These are phyloP conservation scores for Lochmaea crataegi DNA, from an alignment of 2,888 invertebrate genomes.

Conservation along the genomic window DNA sequence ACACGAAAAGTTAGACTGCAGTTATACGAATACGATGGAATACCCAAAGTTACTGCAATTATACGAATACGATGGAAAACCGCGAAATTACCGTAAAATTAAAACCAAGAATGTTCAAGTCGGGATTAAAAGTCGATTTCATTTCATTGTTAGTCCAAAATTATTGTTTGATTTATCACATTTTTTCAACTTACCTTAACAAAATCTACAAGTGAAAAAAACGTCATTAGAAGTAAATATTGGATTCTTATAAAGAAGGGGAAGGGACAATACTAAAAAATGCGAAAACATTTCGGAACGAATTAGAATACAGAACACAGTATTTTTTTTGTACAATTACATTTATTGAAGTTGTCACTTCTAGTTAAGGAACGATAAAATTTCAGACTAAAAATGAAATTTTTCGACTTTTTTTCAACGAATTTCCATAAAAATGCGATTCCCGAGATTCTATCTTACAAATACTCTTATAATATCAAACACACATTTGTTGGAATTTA, in stretches of 20 bases:
- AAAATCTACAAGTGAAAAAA: too few relatives aligned
- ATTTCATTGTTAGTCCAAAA: not conserved
- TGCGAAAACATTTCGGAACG: too few relatives aligned
- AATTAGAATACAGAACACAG: too few relatives aligned
- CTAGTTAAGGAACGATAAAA: too few relatives aligned
- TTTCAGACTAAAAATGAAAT: not conserved
- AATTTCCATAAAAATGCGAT: not conserved
- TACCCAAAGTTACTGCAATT: conserved; percentile 8
- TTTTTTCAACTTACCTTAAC: too few relatives aligned
- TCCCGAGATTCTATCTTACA: conserved; percentile 44
- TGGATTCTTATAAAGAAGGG: too few relatives aligned
- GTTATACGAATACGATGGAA: not conserved
- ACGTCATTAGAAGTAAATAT: too few relatives aligned
- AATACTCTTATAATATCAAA: conserved; percentile 44
- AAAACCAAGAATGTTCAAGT: not conserved
- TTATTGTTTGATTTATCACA: not conserved
- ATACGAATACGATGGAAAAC: not conserved
- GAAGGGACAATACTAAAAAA: too few relatives aligned
- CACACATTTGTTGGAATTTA: conserved; percentile 43
- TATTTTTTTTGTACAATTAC: too few relatives aligned
- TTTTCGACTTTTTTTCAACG: not conserved
- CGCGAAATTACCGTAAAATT: not conserved
- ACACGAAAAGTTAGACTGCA: conserved; percentile 26
- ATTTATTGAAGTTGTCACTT: too few relatives aligned
- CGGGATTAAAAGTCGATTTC: not conserved